Evolutionary conservation across 92 coral and sea anemone species (phyloP).

Genomic region (Zoanthus sociatus): DNA sequence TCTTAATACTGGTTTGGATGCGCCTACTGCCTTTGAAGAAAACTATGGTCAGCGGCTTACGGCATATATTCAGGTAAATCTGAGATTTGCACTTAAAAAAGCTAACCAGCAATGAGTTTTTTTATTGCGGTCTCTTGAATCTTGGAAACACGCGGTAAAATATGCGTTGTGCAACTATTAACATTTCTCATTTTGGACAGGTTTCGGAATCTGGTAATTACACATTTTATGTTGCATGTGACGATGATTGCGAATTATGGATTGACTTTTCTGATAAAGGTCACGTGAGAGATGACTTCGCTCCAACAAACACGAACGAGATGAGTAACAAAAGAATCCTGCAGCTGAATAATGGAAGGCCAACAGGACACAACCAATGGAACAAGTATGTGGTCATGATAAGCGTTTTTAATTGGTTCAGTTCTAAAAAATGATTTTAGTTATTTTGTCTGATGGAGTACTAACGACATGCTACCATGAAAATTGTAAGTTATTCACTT

Average conservation of each 20-base stretch:
- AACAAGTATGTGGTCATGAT: constrained; percentile 44
- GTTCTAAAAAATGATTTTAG: too few species aligned
- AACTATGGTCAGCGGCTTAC: constrained; percentile 77
- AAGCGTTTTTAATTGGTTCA: background rate
- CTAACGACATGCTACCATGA: too few species aligned
- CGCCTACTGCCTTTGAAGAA: constrained; percentile 45
- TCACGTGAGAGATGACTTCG: background rate
- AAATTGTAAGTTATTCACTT: too few species aligned
- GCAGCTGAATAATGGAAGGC: background rate
- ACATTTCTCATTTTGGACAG: constrained; percentile 36
- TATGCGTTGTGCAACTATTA: background rate
- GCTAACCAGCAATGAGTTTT: too few species aligned
- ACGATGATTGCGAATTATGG: constrained; percentile 77
- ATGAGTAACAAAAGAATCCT: constrained; percentile 38
- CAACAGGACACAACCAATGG: constrained; percentile 64
- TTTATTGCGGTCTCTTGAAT: too few species aligned
- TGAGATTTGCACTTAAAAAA: background rate
- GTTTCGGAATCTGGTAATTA: constrained; percentile 76
- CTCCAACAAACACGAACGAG: background rate
- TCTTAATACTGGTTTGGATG: constrained; percentile 54
- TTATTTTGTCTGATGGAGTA: too few species aligned
- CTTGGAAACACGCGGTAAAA: background rate
- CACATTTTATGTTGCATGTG: constrained; percentile 76
- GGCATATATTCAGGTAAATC: constrained; percentile 66
- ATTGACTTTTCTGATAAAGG: constrained; percentile 36